Base-by-base conservation (phyloP, 2,797 vertebrate species). In the Poeciliopsis turneri region DNA sequence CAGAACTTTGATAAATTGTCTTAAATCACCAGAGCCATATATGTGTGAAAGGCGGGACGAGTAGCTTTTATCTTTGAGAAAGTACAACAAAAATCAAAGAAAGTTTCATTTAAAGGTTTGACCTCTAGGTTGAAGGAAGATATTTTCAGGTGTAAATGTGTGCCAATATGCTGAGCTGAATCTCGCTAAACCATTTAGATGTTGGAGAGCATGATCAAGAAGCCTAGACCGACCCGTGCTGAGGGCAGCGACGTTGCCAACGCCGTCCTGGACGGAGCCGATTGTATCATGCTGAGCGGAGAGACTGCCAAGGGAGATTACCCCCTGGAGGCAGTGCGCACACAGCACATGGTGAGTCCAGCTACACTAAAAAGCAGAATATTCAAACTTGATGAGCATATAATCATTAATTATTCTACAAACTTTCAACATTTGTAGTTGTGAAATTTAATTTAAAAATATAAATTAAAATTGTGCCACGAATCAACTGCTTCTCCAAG, bases 121-220 rank as follows among this genome's bases (percentile, higher is more conserved):
- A 11, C 39, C 4, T 13, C 18, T 43, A 69, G 11, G 20, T 68
- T 43, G 43, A 43, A 43, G 39, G 20, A 41, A 25, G 23, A 16
- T n/a, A 4, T 18, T 39, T 59, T 51, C 16, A 2, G 0, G 8
- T 33, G 20, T 80, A 51, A 76, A 51, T 30, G 30, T 51, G 28
- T 72, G 25, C 2, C 47, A 1, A 53, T 59, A 36, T 5, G 4
- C 23, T 30, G 23, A 72, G 30, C n/a, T 23, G 41, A 39, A 57
- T 85, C 43, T 64, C 64, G 4, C 30, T 43, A 20, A 74, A 74
- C 49, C 4, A 2, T 78, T 41, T 78, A 99, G 98, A 99, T 99
- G 98, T 90, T 99, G 94, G 98, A 99, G 93, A 99, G 98, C 93
- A 99, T 99, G 98, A 98, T 99, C 91, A 98, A 99, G 96, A 99